Percentiles rank a stretch among this genome's conserved stretches.
Conservation (phyloP, 2,113 vertebrate species). For the Calcarius ornatus region DNA sequence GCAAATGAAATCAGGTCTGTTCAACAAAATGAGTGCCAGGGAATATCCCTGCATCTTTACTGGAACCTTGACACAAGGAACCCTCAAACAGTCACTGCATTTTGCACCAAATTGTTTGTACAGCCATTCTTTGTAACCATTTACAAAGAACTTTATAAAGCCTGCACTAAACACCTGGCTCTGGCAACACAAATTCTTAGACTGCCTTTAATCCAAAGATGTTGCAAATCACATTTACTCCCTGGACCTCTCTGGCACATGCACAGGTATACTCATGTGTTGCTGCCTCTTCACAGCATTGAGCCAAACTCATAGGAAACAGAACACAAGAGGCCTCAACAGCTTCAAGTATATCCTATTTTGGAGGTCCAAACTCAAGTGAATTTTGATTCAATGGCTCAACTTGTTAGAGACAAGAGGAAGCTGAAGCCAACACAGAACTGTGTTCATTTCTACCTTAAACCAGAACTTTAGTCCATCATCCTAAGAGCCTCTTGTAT, state of each 20-base stretch:
- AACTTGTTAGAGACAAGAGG: background rate
- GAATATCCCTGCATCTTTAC: background rate
- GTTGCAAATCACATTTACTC: background rate
- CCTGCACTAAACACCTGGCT: background rate
- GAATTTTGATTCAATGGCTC: background rate
- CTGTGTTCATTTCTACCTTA: background rate
- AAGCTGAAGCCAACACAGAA: background rate
- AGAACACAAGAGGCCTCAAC: background rate
- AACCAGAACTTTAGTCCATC: background rate
- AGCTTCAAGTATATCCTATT: background rate
- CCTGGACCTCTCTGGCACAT: background rate
- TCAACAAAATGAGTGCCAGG: background rate
- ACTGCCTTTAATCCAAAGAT: background rate
- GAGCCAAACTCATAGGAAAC: background rate
- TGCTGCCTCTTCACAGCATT: background rate
- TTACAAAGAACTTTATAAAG: background rate
- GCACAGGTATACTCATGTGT: fast-evolving
- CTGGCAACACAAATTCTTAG: background rate
- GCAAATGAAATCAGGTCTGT: background rate
- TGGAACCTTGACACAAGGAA: background rate
- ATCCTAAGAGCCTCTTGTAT: background rate
- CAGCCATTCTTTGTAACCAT: background rate
- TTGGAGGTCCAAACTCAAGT: background rate
- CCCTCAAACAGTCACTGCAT: background rate
- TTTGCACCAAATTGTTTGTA: background rate